Base-by-base conservation (phyloP, 2,113 vertebrate genomes). In the Chlamydotis undulata region DNA sequence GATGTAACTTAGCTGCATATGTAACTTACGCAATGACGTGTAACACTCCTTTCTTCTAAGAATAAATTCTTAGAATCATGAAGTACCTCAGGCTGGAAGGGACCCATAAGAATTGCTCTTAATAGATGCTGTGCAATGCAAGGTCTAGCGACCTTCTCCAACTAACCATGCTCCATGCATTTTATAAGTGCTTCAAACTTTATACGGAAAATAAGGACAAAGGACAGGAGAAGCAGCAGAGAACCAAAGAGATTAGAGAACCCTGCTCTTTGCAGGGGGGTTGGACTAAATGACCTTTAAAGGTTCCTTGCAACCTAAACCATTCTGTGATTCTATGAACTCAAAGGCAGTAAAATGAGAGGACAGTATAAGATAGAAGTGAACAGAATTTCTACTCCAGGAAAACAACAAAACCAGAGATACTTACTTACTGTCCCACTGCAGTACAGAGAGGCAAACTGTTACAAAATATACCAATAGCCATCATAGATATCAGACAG, bases 1-100 rank as follows among this genome's bases (percentile, higher is more conserved):
- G 56, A 19, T 41, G 12, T 5, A 37, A 47, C 29, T 49, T 49
- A 41, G 17, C 45, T 65, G 56, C 37, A 21, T 19, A 33, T 23
- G 9, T 31, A 81, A 77, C 52, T 64, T 69, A 12, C 0, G 1
- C 23, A 19, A 14, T 52, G 35, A 52, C 0, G 1, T 39, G 0
- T 12, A 41, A 60, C 43, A 13, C 24, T 70, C 21, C 43, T 57
- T 69, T 69, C 56, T 74, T 75, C 24, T 61, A 63, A 63, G 17
- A 79, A 37, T 26, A 63, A 89, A 61, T 68, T 65, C 57, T 50
- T 71, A 41, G n/a, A 70, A 39, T 55, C 28, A 13, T 8, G 28
- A n/a, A 49, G 6, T 16, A 61, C 41, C 68, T 67, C 13, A 23
- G 35, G 24, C 35, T 49, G 53, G 45, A 61, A 60, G 14, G 39